A percentile compares a stretch with the other conserved stretches of the same genome.
Evolutionary conservation across 2,888 invertebrate genomes (phyloP).

Genomic region (Aphelenchoides bicaudatus): DNA sequence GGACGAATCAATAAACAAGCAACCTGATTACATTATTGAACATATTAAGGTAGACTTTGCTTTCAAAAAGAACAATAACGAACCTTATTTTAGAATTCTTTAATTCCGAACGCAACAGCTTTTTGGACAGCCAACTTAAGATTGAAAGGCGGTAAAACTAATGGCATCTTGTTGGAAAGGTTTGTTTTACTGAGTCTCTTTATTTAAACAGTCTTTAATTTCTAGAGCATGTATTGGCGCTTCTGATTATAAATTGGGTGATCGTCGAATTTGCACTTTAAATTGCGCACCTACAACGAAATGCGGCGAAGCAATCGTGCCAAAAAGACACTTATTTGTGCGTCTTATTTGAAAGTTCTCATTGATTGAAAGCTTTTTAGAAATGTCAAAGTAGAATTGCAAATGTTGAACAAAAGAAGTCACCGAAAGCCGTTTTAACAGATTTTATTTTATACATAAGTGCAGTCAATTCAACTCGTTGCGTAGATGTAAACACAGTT

Average conservation of each 20-base stretch:
- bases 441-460: constrained; percentile 97
- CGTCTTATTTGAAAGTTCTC: constrained; percentile 61
- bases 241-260: background rate
- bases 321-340: constrained; percentile 86
- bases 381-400: constrained; percentile 14
- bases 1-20: background rate
- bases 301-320: constrained; percentile 93
- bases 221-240: constrained; percentile 4
- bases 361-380: constrained; percentile 13
- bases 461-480: constrained; percentile 86
- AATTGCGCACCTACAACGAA: constrained; percentile 68
- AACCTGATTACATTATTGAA: background rate
- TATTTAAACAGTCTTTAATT: background rate
- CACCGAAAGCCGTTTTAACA: background rate
- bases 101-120: constrained; percentile 14
- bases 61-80: background rate
- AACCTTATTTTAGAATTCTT: constrained; percentile 7
- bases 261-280: constrained; percentile 19
- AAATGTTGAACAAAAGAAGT: background rate
- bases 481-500: constrained; percentile 78
- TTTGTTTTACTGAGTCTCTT: background rate
- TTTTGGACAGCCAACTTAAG: constrained; percentile 16
- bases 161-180: constrained; percentile 13
- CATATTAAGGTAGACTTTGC: constrained; percentile 1
- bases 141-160: constrained; percentile 15